These are phyloP conservation scores for Pristionchus entomophagus DNA, from an alignment of 2,888 invertebrate genomes.

Conservation along the genomic window DNA sequence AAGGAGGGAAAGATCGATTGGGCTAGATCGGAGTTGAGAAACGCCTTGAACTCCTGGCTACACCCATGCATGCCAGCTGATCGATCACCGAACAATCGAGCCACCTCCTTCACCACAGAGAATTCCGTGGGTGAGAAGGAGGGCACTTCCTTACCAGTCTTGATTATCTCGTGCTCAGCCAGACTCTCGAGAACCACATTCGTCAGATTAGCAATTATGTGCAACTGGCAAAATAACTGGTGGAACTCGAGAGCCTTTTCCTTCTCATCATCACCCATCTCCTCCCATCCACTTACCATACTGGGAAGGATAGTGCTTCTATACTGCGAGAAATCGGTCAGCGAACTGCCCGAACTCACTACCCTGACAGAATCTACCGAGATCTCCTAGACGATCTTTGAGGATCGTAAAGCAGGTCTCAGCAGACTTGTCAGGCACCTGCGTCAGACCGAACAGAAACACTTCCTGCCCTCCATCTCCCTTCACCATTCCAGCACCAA, in stretches of 20 bases:
- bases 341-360: background rate
- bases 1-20: background rate
- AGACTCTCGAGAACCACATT: background rate
- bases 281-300: background rate
- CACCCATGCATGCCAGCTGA: background rate
- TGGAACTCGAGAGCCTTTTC: background rate
- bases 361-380: background rate
- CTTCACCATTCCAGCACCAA: no score
- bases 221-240: background rate
- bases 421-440: slow-evolving; percentile 21
- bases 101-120: background rate
- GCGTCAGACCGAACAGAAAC: slow-evolving; percentile 5
- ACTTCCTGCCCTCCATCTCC: no score
- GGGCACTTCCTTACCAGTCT: slow-evolving; percentile 1
- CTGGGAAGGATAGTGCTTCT: background rate
- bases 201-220: background rate
- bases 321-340: background rate
- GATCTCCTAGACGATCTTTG: background rate
- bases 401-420: slow-evolving; percentile 1
- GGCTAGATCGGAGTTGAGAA: background rate
- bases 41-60: background rate
- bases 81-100: slow-evolving; percentile 4
- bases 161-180: slow-evolving; percentile 4
- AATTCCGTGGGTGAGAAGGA: background rate
- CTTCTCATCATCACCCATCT: background rate